A percentile compares a stretch with the other conserved stretches of the same genome.
Evolutionary conservation across 2,113 vertebrate species (phyloP).

Genomic region (Syrrhaptes paradoxus): DNA sequence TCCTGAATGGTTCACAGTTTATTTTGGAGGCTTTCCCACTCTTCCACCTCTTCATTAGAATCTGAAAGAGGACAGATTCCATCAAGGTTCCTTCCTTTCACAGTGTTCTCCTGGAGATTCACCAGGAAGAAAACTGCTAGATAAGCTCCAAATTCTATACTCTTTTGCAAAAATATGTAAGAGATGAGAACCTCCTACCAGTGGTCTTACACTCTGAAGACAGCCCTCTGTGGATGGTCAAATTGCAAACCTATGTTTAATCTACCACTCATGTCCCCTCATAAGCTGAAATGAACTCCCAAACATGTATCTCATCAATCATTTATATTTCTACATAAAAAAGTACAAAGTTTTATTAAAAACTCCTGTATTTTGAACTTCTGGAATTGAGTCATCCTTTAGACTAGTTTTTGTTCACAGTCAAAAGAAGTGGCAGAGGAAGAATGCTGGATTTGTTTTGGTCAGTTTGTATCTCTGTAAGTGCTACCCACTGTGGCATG

Average conservation of each 20-base stretch:
- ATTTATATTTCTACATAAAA: not conserved
- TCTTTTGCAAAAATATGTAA: not conserved
- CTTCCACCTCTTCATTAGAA: not conserved
- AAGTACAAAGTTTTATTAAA: not conserved
- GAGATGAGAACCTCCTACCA: not conserved
- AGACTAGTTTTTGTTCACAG: not conserved
- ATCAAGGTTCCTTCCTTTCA: not conserved
- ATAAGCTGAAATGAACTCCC: not conserved
- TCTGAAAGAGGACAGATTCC: not conserved
- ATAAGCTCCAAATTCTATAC: not conserved
- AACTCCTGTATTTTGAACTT: not conserved
- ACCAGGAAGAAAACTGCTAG: not conserved
- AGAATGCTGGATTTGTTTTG: not conserved
- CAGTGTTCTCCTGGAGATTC: not conserved
- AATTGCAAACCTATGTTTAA: not conserved
- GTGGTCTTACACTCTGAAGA: not conserved
- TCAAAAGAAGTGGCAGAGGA: not conserved
- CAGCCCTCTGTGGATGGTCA: not conserved
- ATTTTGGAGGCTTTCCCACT: not conserved
- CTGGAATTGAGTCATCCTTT: not conserved
- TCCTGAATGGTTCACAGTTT: not conserved
- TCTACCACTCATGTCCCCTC: not conserved
- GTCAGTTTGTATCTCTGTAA: not conserved
- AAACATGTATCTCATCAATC: not conserved
- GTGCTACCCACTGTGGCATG: not conserved